Conservation (phyloP, 1,140 invertebrate genomes). For the Aleiodes sp. region DNA sequence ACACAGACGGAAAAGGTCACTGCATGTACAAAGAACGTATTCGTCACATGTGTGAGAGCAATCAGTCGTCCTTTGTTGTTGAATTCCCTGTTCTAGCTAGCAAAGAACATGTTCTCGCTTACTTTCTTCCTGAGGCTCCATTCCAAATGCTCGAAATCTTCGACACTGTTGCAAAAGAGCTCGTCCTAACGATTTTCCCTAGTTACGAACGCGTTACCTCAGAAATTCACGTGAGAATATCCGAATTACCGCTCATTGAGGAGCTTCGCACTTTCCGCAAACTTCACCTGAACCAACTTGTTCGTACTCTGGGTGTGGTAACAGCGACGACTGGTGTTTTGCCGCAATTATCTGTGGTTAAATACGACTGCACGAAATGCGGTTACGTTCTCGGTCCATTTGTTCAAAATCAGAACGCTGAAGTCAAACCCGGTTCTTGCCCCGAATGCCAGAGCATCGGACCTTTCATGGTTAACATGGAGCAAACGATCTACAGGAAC, state of each 20-base stretch:
- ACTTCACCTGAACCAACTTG: conserved; percentile 94
- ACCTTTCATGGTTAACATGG: conserved; percentile 95
- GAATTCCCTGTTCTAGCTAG: conserved; percentile 91
- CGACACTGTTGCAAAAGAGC: conserved; percentile 93
- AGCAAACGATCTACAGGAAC: conserved; percentile 97
- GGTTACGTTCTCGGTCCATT: conserved; percentile 95
- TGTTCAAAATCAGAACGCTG: conserved; percentile 90
- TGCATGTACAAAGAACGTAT: conserved; percentile 95
- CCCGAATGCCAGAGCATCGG: conserved; percentile 97
- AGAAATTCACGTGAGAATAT: conserved; percentile 94
- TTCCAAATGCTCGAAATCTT: conserved; percentile 95
- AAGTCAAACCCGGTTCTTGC: conserved; percentile 95
- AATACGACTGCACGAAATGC: conserved; percentile 98
- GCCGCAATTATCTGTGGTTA: conserved; percentile 94
- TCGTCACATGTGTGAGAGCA: conserved; percentile 93
- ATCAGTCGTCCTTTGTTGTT: conserved; percentile 90
- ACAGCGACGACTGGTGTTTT: conserved; percentile 95
- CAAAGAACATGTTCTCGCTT: conserved; percentile 92
- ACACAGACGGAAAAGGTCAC: conserved; percentile 85
- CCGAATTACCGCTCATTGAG: conserved; percentile 94
- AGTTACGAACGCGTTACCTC: conserved; percentile 94
- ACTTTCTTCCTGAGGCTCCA: conserved; percentile 97
- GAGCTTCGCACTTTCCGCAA: conserved; percentile 95
- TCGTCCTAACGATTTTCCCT: conserved; percentile 94
- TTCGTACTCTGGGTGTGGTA: conserved; percentile 95